Percentiles rank a stretch among this genome's conserved stretches.
Conservation (phyloP, 2,888 invertebrate genomes). For the Germaria angustata region DNA sequence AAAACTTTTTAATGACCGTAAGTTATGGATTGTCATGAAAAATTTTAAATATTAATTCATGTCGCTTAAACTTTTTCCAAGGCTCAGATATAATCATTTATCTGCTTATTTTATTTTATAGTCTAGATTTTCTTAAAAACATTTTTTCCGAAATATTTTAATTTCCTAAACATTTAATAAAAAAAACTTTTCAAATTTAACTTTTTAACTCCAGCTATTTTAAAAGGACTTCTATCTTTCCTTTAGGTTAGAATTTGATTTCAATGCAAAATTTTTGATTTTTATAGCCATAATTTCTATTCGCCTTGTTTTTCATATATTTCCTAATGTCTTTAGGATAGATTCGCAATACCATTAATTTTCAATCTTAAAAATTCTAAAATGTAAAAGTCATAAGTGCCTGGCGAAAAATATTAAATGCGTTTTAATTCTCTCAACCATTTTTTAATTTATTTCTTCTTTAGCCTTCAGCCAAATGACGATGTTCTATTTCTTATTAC, state of each 20-base stretch:
- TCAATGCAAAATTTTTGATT: neutral
- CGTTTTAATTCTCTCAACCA: conserved; percentile 54
- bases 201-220: too few species aligned
- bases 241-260: neutral
- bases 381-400: neutral
- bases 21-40: too few species aligned
- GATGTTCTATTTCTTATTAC: conserved; percentile 64
- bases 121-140: too few species aligned
- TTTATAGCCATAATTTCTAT: neutral
- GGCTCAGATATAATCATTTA: too few species aligned
- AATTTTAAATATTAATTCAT: too few species aligned
- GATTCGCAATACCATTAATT: conserved; percentile 25
- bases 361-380: neutral
- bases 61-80: too few species aligned
- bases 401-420: conserved; percentile 47
- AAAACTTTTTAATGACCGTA: too few species aligned
- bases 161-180: too few species aligned
- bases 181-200: too few species aligned
- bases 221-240: too few species aligned
- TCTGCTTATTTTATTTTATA: too few species aligned
- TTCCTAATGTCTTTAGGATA: neutral
- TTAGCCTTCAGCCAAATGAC: conserved; percentile 58
- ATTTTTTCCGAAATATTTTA: too few species aligned
- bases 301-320: neutral
- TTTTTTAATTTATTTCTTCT: conserved; percentile 19